Percentiles rank a stretch among this genome's conserved stretches.
phyloP scores from a whole-genome alignment of 2,113 vertebrate genomes.

The Chiloscyllium plagiosum region DNA sequence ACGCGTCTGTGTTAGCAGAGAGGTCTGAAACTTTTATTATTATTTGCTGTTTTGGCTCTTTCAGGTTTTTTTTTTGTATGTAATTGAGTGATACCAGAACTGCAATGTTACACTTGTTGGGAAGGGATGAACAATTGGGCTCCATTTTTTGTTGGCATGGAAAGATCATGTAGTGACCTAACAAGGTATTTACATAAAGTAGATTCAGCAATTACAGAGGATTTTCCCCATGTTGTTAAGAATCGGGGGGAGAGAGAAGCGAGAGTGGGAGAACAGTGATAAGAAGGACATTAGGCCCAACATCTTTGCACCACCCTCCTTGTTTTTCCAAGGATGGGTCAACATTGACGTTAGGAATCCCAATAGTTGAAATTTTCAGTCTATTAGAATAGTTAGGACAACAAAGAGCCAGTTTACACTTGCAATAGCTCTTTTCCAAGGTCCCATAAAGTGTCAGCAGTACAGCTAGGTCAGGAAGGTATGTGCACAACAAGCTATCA shows the following conservation, averaged over 20 bases:
- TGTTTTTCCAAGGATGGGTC: background rate
- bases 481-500: background rate
- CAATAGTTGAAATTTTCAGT: background rate
- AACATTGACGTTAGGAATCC: background rate
- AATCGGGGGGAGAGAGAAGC: background rate
- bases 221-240: background rate
- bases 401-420: background rate
- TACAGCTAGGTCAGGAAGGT: background rate
- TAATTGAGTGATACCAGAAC: background rate
- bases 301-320: background rate
- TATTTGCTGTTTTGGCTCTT: too few relatives aligned
- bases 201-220: too few relatives aligned
- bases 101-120: background rate
- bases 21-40: constrained; percentile 55
- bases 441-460: background rate
- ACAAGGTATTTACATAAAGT: background rate
- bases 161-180: background rate
- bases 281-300: background rate
- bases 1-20: constrained; percentile 80
- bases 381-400: background rate
- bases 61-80: background rate
- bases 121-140: background rate
- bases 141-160: background rate
- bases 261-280: background rate
- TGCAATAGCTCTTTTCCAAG: background rate